Evolutionary conservation across 1,140 invertebrate genomes (phyloP), one percentile per base, ranked within the genome.

Genomic region (Dinoponera quadriceps): DNA sequence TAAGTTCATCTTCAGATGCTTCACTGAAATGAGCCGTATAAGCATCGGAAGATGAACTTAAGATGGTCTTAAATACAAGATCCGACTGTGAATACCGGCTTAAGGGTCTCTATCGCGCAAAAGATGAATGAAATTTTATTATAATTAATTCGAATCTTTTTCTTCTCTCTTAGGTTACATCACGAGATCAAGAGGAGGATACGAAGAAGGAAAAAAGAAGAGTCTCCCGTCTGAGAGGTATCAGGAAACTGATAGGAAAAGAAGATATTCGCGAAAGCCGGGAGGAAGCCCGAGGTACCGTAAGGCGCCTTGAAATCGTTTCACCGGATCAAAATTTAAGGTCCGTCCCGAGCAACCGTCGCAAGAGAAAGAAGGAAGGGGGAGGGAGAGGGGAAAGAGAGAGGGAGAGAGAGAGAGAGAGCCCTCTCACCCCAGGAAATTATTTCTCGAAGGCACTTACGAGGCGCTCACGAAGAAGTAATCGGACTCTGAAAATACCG

Each of bases 401-500:
- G 33, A 7, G 33, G 33, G 33, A 33, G 33, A 33, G 38, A 44
- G 38, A 9, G 38, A 44, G 38, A 44, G 38, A 9, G 38, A 44
- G 25, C 65, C 68, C 65, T 80, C 75, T 80, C 66, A 71, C 51
- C 80, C 74, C 29, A 86, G 85, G 73, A 87, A 87, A 87, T 87
- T 87, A 87, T 87, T 87, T 87, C 85, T 87, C 85, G 66, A 78
- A 86, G 85, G 73, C 85, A 87, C 80, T 87, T 87, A 86, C 85
- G 72, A 63, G 85, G 85, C 85, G 85, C 85, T 87, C 85, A 87
- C 85, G 85, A 87, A 87, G 85, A 87, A 87, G 85, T 87, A 87
- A 87, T 87, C 85, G 85, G 81, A 83, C 72, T 80, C 75, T 83
- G 85, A 87, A 87, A 87, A 87, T 87, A 87, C 85, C 66, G 82